Conservation (phyloP, 2,113 vertebrate species). For the Stegostoma tigrinum region DNA sequence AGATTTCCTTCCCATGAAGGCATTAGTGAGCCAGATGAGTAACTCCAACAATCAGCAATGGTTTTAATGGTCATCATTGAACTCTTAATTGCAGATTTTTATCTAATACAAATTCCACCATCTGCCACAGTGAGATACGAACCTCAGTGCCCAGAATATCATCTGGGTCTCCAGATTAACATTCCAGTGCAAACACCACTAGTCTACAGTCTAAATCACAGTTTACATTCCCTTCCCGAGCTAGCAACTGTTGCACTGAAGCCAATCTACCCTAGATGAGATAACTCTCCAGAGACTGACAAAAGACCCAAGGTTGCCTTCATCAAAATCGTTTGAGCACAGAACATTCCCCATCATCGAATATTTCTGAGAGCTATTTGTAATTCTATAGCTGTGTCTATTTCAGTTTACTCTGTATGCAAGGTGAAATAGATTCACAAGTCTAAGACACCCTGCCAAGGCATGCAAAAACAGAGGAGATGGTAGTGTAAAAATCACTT, state of each 20-base stretch:
- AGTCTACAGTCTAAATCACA: background rate
- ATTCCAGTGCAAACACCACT: too few species aligned
- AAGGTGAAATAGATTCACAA: background rate
- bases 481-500: background rate
- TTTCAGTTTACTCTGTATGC: background rate
- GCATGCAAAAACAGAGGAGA: background rate
- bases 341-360: background rate
- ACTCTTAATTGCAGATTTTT: too few species aligned
- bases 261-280: background rate
- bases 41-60: too few species aligned
- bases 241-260: background rate
- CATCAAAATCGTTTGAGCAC: background rate
- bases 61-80: too few species aligned
- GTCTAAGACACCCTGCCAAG: background rate
- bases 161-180: too few species aligned
- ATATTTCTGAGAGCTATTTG: background rate
- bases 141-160: too few species aligned
- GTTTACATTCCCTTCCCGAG: background rate
- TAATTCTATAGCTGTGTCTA: too few species aligned
- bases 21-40: too few species aligned
- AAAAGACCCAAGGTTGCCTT: background rate
- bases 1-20: too few species aligned
- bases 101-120: too few species aligned
- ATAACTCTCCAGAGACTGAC: background rate
- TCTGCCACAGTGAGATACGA: too few species aligned